Conservation (phyloP, 2,797 vertebrate species). For the Sebastolobus alascanus region DNA sequence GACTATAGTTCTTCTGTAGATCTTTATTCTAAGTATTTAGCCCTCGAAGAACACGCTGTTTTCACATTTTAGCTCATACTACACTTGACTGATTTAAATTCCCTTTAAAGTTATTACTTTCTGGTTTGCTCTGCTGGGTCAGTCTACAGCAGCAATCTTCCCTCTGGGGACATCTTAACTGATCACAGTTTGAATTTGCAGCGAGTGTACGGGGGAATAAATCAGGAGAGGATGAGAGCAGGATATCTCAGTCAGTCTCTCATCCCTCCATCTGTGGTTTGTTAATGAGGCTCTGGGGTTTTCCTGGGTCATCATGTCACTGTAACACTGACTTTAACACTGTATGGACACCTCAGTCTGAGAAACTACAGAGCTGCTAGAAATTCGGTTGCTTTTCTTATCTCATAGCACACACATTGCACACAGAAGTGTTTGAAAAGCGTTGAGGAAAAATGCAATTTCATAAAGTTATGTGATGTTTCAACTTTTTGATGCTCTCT, state of each 20-base stretch:
- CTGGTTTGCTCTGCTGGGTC: not conserved
- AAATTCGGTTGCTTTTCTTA: not conserved
- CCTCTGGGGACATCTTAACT: not conserved
- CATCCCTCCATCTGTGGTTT: conserved; percentile 63
- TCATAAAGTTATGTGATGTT: not conserved
- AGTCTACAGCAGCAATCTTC: not conserved
- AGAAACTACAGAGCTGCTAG: conserved; percentile 4
- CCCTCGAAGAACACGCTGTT: not conserved
- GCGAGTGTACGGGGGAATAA: not conserved
- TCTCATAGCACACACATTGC: not conserved
- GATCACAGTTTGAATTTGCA: conserved; percentile 27
- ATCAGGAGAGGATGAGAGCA: conserved; percentile 29
- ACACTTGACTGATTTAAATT: not conserved
- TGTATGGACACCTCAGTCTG: conserved; percentile 6
- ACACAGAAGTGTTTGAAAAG: not conserved
- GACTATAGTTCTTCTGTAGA: not conserved
- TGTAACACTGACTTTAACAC: conserved; percentile 4
- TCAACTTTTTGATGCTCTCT: not conserved
- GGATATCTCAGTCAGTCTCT: conserved; percentile 16
- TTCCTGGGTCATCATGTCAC: conserved; percentile 15
- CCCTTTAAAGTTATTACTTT: not conserved
- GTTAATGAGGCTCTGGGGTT: conserved; percentile 59
- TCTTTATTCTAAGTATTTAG: not conserved
- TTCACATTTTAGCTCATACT: not conserved
- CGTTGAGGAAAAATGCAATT: not conserved